Evolutionary conservation across 2,797 vertebrate species (phyloP), one percentile per base, ranked within the genome.

Genomic region (Phrynocephalus vlangalii): DNA sequence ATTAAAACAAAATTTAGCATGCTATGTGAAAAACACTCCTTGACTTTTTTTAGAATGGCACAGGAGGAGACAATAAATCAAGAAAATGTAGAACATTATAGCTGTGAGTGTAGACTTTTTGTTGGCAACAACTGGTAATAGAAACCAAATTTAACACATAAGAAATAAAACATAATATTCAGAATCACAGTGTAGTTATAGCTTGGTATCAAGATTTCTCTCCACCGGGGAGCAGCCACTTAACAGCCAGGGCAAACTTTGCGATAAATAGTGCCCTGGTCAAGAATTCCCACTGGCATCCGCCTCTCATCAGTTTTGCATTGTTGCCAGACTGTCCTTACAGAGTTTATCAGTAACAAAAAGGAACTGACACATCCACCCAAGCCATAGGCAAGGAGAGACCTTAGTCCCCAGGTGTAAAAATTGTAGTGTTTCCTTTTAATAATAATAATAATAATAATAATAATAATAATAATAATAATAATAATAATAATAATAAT

Each of bases 1-100:
- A 56, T 84, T 84, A 73, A 79, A 79, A 79, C 50, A 86, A 80
- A 80, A 80, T 20, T n/a, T 71, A 56, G 22, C 28, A 56, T 70
- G 50, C 20, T 38, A 75, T 75, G 10, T 78, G 44, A 68, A 68
- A 52, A 78, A 50, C 52, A 6, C 11, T 56, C 24, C 76, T 28
- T 75, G 15, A 68, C 10, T 60, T 71, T 79, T 71, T 10, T 33
- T 70, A n/a, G 33, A 86, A 26, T 1, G 6, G 20, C 24, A 38
- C 67, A 86, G 44, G 66, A 56, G 24, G 48, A 79, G 67, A 79
- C n/a, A 86, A 56, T 66, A 67, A 84, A 84, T 3, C 9, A 1
- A 38, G 6, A 30, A 50, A 30, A 50, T 24, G 70, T 60, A 66
- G 56, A 84, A 76, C 6, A 30, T 28, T 79, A 70, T 20, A 70